Conservation (phyloP, 2,888 invertebrate genomes). For the Diadromus collaris region DNA sequence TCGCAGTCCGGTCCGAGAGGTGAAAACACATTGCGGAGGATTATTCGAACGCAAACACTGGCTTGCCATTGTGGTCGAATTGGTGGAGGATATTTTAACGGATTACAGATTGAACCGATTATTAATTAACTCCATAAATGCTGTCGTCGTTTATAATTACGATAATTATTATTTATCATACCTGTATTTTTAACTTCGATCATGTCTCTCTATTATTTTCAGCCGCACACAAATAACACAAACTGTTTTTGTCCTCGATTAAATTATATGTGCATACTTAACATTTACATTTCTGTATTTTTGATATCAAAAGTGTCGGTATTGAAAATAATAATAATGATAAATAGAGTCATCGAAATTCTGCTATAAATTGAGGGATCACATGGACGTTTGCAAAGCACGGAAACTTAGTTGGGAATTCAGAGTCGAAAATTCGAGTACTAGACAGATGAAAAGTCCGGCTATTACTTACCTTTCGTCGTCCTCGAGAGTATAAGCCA, state of each 20-base stretch:
- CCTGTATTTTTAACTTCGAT: not conserved
- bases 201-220: not conserved
- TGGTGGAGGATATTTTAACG: conserved; percentile 31
- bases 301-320: not conserved
- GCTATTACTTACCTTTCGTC: conserved; percentile 75
- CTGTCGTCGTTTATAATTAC: not conserved
- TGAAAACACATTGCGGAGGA: conserved; percentile 41
- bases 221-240: not conserved
- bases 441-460: conserved; percentile 14
- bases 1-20: conserved; percentile 20
- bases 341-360: not conserved
- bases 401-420: not conserved
- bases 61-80: not conserved
- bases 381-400: not conserved
- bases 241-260: not conserved
- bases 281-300: not conserved
- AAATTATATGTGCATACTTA: not conserved
- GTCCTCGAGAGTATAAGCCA: conserved; percentile 79
- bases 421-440: conserved; percentile 6
- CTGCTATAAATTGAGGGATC: not conserved
- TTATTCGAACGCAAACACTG: conserved; percentile 45
- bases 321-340: not conserved
- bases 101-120: conserved; percentile 24
- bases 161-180: not conserved
- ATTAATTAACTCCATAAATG: conserved; percentile 37